These are phyloP conservation scores for Oithona nana DNA, from an alignment of 2,888 invertebrate genomes.

Conservation along the genomic window DNA sequence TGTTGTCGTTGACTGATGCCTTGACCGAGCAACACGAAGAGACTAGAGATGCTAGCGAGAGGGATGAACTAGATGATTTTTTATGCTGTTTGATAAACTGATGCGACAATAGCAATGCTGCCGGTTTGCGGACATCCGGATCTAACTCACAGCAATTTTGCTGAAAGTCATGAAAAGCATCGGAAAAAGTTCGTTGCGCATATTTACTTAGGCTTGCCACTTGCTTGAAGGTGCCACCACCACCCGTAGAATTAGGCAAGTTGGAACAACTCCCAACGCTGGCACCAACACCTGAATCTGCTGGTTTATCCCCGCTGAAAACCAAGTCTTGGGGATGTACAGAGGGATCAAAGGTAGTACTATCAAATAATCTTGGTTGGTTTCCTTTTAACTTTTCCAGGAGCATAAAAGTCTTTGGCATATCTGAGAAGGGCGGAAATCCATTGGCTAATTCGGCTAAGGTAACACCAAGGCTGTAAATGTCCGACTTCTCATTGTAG, in stretches of 20 bases:
- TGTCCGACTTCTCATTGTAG: slow-evolving; percentile 71
- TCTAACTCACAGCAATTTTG: background rate
- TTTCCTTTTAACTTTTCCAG: slow-evolving; percentile 68
- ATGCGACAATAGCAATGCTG: slow-evolving; percentile 47
- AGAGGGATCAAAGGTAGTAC: slow-evolving; percentile 33
- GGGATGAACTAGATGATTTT: background rate
- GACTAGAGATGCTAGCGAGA: background rate
- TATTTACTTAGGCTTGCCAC: too few species aligned
- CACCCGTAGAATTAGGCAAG: slow-evolving; percentile 35
- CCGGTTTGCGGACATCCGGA: slow-evolving; percentile 26
- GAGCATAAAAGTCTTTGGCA: slow-evolving; percentile 67
- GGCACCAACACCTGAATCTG: slow-evolving; percentile 21
- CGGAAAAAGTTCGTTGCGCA: background rate
- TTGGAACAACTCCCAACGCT: background rate
- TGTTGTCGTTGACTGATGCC: too few species aligned
- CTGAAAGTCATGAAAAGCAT: background rate
- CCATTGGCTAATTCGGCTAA: slow-evolving; percentile 77
- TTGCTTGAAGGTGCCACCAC: slow-evolving; percentile 40
- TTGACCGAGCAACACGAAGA: too few species aligned
- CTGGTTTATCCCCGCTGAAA: slow-evolving; percentile 20
- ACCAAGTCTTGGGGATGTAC: background rate
- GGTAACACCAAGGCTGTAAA: slow-evolving; percentile 73
- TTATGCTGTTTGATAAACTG: slow-evolving; percentile 43
- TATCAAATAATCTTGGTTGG: slow-evolving; percentile 53
- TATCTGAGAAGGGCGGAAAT: slow-evolving; percentile 62